phyloP scores from a whole-genome alignment of 2,797 vertebrate species.

The Acomys russatus region DNA sequence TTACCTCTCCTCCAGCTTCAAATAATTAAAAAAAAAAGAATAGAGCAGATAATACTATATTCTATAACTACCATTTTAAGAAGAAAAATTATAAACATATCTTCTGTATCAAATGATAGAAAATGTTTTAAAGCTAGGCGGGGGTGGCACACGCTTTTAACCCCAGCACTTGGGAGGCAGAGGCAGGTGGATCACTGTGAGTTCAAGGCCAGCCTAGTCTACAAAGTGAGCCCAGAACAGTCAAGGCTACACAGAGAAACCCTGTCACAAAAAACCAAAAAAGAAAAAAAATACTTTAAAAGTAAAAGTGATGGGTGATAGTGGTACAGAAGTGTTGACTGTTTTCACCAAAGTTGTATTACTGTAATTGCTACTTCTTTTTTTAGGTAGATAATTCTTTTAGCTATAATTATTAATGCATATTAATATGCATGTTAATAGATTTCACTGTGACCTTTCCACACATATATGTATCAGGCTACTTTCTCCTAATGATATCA shows the following conservation, averaged over 20 bases:
- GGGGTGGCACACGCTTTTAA: no score
- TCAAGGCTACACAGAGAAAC: no score
- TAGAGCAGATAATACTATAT: background rate
- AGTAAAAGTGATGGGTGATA: background rate
- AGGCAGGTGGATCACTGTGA: no score
- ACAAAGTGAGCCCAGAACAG: no score
- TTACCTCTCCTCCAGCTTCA: background rate
- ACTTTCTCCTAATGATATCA: constrained; percentile 28
- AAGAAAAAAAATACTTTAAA: constrained; percentile 22
- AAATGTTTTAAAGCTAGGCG: constrained; percentile 14
- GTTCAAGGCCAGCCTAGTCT: no score
- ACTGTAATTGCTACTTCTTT: background rate
- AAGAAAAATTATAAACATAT: background rate
- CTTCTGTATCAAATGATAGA: constrained; percentile 1
- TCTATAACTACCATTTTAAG: background rate
- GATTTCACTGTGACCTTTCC: background rate
- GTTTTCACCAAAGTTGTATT: constrained; percentile 25
- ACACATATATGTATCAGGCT: background rate
- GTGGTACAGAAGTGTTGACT: background rate
- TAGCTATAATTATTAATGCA: background rate
- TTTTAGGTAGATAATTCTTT: constrained; percentile 2
- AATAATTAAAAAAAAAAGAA: constrained; percentile 11
- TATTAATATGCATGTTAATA: background rate
- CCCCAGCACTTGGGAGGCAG: no score
- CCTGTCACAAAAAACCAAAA: no score